phyloP scores from a whole-genome alignment of 2,797 vertebrate species.

The Clarias platycephalus region DNA sequence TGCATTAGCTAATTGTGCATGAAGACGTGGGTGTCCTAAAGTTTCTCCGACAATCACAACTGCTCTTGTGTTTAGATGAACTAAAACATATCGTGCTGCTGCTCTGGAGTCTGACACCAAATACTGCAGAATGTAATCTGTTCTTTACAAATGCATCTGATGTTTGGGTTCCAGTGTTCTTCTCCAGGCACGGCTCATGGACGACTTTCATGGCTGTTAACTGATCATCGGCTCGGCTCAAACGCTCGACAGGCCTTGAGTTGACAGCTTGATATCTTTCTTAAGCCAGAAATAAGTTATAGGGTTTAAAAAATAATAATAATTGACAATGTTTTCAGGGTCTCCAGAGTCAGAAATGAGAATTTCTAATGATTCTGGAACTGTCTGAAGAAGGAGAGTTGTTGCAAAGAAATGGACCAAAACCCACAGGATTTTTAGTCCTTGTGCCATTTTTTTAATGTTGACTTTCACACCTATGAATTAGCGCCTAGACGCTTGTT shows the following conservation, averaged over 20 bases:
- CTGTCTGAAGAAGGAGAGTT: background rate
- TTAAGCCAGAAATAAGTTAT: background rate
- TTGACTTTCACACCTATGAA: background rate
- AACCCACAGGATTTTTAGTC: background rate
- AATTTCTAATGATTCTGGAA: background rate
- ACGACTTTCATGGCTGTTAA: background rate
- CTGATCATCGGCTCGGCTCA: background rate
- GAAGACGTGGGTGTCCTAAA: background rate
- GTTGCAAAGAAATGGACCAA: background rate
- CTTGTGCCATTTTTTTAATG: background rate
- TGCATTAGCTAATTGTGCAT: conserved; percentile 5
- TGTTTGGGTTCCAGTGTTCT: too few relatives aligned
- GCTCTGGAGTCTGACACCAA: background rate
- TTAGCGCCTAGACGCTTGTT: background rate
- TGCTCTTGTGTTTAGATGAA: background rate
- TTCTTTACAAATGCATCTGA: background rate
- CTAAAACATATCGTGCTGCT: background rate
- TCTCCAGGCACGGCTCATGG: background rate
- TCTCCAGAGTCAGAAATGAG: background rate
- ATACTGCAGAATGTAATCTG: background rate
- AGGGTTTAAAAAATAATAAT: background rate
- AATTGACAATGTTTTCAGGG: background rate
- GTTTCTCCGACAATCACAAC: background rate
- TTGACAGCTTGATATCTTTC: background rate
- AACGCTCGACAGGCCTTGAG: background rate